phyloP scores from a whole-genome alignment of 2,888 invertebrate genomes.

The Flexamia atlantica region DNA sequence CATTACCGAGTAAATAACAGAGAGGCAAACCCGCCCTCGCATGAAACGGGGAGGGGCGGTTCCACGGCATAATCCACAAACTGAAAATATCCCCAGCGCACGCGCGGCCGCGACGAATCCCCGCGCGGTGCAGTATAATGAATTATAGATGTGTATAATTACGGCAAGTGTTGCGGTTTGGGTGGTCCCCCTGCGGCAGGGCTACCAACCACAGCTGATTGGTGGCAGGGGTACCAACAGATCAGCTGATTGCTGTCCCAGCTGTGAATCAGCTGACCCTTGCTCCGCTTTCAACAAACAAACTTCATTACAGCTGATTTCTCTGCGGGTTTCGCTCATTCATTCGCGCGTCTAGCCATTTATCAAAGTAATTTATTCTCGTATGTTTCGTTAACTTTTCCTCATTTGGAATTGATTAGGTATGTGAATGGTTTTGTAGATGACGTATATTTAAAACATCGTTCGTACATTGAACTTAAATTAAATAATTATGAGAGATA shows the following conservation, averaged over 20 bases:
- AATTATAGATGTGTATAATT: constrained; percentile 62
- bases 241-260: constrained; percentile 16
- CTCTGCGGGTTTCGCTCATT: constrained; percentile 31
- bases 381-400: neutral
- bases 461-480: too few relatives aligned
- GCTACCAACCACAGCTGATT: constrained; percentile 49
- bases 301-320: constrained; percentile 30
- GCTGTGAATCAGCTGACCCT: constrained; percentile 31
- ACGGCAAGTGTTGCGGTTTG: constrained; percentile 59
- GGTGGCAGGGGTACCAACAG: constrained; percentile 39
- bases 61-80: constrained; percentile 24
- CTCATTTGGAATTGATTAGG: neutral
- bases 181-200: constrained; percentile 55
- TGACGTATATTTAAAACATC: too few relatives aligned
- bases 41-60: neutral
- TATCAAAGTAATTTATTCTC: constrained; percentile 18
- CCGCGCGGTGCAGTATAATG: constrained; percentile 37
- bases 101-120: constrained; percentile 16
- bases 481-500: too few relatives aligned
- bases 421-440: too few relatives aligned
- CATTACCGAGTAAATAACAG: too few relatives aligned
- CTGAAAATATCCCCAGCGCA: neutral
- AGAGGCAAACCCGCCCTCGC: too few relatives aligned
- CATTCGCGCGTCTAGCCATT: constrained; percentile 24
- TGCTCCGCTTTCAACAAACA: constrained; percentile 45